phyloP scores from a whole-genome alignment of 2,888 invertebrate genomes.

The Chelonus formosanus region DNA sequence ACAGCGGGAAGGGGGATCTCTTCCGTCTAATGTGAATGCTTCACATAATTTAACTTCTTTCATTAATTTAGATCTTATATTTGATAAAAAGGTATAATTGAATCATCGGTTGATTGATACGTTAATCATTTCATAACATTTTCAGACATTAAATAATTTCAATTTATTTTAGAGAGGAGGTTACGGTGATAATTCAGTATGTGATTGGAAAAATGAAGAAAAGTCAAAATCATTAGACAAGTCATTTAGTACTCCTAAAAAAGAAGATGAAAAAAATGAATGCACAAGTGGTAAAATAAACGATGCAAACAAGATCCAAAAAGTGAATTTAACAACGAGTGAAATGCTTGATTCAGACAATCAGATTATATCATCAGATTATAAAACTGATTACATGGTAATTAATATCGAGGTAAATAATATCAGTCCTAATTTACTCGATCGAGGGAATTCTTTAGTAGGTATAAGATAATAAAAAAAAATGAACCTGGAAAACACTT shows the following conservation, averaged over 20 bases:
- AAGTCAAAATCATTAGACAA: slow-evolving; percentile 62
- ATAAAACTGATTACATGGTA: slow-evolving; percentile 65
- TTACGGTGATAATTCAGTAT: slow-evolving; percentile 56
- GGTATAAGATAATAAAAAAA: background rate
- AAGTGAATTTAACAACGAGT: slow-evolving; percentile 56
- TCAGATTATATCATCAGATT: slow-evolving; percentile 53
- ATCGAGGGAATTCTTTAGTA: slow-evolving; percentile 1
- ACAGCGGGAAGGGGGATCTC: slow-evolving; percentile 74
- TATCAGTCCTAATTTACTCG: slow-evolving; percentile 32
- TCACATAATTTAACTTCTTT: slow-evolving; percentile 61
- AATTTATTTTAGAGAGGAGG: slow-evolving; percentile 52
- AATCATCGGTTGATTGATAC: too few species aligned
- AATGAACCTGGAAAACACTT: too few species aligned
- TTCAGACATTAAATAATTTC: too few species aligned
- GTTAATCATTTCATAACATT: too few species aligned
- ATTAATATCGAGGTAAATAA: slow-evolving; percentile 64
- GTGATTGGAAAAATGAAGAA: slow-evolving; percentile 62
- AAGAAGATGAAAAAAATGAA: slow-evolving; percentile 56
- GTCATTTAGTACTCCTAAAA: slow-evolving; percentile 54
- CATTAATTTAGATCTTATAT: slow-evolving; percentile 58
- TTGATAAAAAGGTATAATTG: slow-evolving; percentile 58
- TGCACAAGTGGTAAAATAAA: slow-evolving; percentile 31
- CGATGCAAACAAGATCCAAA: slow-evolving; percentile 37
- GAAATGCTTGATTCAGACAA: slow-evolving; percentile 63
- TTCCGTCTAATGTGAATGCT: slow-evolving; percentile 70